These are phyloP conservation scores for Hoplias malabaricus DNA, from an alignment of 2,113 vertebrate genomes.

Conservation along the genomic window DNA sequence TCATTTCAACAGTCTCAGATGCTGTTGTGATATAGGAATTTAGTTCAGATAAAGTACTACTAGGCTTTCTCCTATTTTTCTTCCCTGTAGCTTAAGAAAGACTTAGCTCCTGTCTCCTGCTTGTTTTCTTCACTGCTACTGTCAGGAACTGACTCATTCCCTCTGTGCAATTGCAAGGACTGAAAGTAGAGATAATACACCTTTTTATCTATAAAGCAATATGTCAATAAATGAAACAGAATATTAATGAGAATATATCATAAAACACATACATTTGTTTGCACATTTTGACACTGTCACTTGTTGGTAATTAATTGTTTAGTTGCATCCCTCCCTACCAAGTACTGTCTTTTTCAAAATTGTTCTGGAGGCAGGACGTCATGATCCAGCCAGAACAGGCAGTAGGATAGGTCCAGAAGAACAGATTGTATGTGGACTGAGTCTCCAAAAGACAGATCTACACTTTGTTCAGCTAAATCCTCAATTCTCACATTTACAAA, in stretches of 20 bases:
- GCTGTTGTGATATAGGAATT: not conserved
- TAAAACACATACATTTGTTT: too few species aligned
- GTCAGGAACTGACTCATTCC: not conserved
- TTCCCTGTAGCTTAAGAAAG: not conserved
- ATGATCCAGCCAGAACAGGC: slow-evolving; percentile 3
- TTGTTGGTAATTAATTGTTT: too few species aligned
- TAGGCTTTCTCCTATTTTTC: not conserved
- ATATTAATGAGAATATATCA: too few species aligned
- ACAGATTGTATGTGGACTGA: slow-evolving; percentile 18
- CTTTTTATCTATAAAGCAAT: not conserved
- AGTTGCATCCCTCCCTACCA: too few species aligned
- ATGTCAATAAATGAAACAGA: too few species aligned
- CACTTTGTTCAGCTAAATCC: not conserved
- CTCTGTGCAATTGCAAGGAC: not conserved
- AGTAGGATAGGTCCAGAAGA: slow-evolving; percentile 20
- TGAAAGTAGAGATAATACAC: not conserved
- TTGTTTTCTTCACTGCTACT: not conserved
- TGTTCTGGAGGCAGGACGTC: not conserved
- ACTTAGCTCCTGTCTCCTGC: not conserved
- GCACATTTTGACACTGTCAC: too few species aligned
- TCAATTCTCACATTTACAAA: slow-evolving; percentile 18
- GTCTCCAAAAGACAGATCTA: not conserved
- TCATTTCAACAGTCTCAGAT: not conserved
- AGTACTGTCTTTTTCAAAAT: not conserved
- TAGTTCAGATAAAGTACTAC: not conserved